Conservation (phyloP, 2,797 vertebrate species). For the Delichon dasypus region DNA sequence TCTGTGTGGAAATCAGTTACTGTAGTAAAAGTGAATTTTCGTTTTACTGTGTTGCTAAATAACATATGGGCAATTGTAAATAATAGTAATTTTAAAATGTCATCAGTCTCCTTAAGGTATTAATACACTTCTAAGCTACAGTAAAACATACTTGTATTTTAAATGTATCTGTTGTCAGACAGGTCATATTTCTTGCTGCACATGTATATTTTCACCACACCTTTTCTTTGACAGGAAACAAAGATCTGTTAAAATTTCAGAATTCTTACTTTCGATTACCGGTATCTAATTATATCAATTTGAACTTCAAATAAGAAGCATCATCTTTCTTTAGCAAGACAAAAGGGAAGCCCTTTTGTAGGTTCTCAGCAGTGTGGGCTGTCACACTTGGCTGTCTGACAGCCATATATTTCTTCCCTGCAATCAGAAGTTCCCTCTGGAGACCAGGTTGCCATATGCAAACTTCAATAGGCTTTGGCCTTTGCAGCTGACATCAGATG, state of each 20-base stretch:
- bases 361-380: background rate
- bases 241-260: background rate
- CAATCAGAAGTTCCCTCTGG: background rate
- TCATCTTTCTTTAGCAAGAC: background rate
- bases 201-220: background rate
- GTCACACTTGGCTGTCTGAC: conserved; percentile 35
- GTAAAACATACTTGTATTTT: background rate
- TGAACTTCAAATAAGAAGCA: background rate
- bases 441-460: conserved; percentile 48
- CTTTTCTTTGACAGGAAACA: background rate
- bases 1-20: background rate
- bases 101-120: background rate
- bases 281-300: background rate
- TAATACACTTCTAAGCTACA: background rate
- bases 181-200: background rate
- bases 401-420: conserved; percentile 32
- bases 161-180: background rate
- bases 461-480: conserved; percentile 48
- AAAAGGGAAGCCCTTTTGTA: background rate
- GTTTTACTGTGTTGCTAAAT: background rate
- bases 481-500: conserved; percentile 33
- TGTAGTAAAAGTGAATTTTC: background rate
- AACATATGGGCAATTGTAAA: background rate
- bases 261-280: background rate
- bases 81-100: background rate